phyloP scores from a whole-genome alignment of 2,113 vertebrate species.

The Hylia prasina region DNA sequence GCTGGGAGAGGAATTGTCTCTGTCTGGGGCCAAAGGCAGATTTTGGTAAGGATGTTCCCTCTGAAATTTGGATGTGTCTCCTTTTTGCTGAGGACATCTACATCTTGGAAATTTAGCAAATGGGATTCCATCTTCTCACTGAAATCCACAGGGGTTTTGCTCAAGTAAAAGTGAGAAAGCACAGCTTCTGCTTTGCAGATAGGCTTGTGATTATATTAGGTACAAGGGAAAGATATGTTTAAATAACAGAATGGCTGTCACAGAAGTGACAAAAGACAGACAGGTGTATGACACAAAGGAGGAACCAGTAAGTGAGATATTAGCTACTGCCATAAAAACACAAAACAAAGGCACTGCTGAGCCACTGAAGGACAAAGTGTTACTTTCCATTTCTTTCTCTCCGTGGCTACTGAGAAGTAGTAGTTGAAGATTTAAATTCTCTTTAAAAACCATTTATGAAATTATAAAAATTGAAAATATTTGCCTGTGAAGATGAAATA shows the following conservation, averaged over 20 bases:
- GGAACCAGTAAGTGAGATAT: neutral
- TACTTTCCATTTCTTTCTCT: neutral
- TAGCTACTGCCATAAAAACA: neutral
- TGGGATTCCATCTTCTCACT: neutral
- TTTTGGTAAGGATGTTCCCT: neutral
- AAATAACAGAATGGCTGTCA: slow-evolving; percentile 11
- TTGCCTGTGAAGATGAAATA: neutral
- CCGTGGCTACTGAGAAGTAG: neutral
- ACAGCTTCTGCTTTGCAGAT: neutral
- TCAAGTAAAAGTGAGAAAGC: neutral
- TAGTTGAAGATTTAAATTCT: neutral
- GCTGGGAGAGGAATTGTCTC: neutral
- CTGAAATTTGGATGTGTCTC: neutral
- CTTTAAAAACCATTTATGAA: neutral
- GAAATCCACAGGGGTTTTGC: neutral
- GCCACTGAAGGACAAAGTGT: neutral
- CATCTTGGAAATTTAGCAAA: neutral
- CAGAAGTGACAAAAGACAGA: neutral
- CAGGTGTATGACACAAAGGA: neutral
- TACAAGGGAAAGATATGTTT: neutral
- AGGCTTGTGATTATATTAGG: neutral
- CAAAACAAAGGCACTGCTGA: neutral
- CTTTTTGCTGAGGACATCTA: neutral
- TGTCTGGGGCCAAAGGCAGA: neutral
- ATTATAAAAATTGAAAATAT: neutral